Evolutionary conservation across 2,113 vertebrate genomes (phyloP).

Genomic region (Crocuta crocuta): DNA sequence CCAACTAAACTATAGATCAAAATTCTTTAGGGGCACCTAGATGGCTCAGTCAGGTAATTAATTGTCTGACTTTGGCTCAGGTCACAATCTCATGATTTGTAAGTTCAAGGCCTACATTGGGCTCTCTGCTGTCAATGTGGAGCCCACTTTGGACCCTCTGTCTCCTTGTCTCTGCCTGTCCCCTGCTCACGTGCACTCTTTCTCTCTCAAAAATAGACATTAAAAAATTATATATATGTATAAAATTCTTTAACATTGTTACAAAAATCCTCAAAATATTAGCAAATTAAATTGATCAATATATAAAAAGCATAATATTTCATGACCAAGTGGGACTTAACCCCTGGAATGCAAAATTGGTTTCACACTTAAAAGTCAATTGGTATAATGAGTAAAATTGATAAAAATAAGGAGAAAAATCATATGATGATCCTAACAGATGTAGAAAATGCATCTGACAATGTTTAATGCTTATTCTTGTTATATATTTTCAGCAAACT

Average conservation of each 20-base stretch:
- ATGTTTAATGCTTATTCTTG: not conserved
- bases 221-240: too few species aligned
- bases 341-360: not conserved
- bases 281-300: not conserved
- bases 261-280: not conserved
- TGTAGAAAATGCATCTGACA: not conserved
- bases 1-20: not conserved
- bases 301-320: not conserved
- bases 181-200: too few species aligned
- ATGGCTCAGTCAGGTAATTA: too few species aligned
- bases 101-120: too few species aligned
- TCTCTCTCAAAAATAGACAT: too few species aligned
- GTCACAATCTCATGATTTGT: too few species aligned
- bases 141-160: too few species aligned
- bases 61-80: too few species aligned
- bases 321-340: not conserved
- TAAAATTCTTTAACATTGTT: not conserved
- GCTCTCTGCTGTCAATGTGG: too few species aligned
- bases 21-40: not conserved
- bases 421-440: not conserved
- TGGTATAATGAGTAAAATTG: not conserved
- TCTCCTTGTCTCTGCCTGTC: too few species aligned
- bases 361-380: not conserved
- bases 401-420: not conserved
- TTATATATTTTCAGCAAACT: not conserved